Evolutionary conservation across 2,888 invertebrate genomes (phyloP), one percentile per base, ranked within the genome.

Genomic region (Phlogophora meticulosa): DNA sequence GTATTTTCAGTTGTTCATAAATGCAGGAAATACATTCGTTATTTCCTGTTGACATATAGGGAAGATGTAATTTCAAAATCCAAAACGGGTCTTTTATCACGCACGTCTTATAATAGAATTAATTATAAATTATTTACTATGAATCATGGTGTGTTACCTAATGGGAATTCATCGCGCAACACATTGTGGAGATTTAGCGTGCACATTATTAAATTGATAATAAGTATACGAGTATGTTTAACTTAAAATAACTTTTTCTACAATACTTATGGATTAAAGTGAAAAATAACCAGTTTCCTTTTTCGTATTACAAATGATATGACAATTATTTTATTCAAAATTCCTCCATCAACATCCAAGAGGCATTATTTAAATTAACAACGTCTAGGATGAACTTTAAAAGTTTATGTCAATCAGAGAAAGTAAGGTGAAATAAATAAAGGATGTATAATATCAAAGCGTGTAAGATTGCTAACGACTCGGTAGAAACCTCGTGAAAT

Each of bases 21-120:
- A 78, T 58, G 46, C 60, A 67, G 75, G 78, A 75, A 78, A 75
- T 52, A 56, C 20, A 60, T 36, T 38, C 36, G n/a, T 17, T 34
- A 66, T 77, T 64, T 58, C 78, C 61, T 73, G 67, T 72, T 66
- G 56, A 72, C 73, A 53, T 28, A 28, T 22, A 59, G 43, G 67
- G 58, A 75, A 77, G 40, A 72, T 24, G 73, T 46, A 20, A 56
- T 13, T 45, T 49, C 24, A 17, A 58, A 66, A 72, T 65, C 49
- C 34, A 73, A 78, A 72, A 42, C 32, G 5, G 24, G 17, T n/a
- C 0, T 34, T 34, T 55, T 42, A 76, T 56, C 62, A 20, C n/a
- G 36, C 4, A 15, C 40, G 43, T 28, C 15, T 48, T 60, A 53
- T 71, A 48, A 60, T 64, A 74, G 52, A 57, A 59, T 32, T 45